phyloP scores from a whole-genome alignment of 2,888 invertebrate genomes.

The Tenthredo scrophulariae region DNA sequence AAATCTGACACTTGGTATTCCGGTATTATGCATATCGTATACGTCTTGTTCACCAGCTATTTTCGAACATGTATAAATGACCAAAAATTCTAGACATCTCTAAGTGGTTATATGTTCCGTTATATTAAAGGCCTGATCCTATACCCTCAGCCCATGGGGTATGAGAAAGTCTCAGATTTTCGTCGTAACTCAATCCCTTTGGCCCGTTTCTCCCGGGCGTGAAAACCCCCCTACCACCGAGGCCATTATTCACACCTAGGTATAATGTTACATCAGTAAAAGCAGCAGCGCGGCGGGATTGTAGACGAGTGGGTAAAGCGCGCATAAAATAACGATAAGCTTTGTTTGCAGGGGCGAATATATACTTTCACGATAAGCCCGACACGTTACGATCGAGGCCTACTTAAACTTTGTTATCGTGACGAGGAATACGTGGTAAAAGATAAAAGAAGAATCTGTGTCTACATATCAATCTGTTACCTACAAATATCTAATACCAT shows the following conservation, averaged over 20 bases:
- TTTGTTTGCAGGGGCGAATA: constrained; percentile 16
- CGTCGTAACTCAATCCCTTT: neutral
- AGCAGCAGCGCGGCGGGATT: neutral
- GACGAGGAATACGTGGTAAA: constrained; percentile 20
- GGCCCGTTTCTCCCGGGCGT: neutral
- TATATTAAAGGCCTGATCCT: neutral
- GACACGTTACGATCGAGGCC: neutral
- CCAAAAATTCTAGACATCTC: neutral
- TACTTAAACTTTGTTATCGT: constrained; percentile 27
- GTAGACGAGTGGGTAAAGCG: constrained; percentile 30
- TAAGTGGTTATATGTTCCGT: neutral
- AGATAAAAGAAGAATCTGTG: neutral
- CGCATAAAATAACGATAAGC: constrained; percentile 37
- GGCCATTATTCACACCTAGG: neutral
- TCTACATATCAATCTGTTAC: neutral
- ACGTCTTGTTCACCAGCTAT: neutral
- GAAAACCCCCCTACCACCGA: neutral
- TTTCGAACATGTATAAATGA: neutral
- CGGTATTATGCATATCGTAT: neutral
- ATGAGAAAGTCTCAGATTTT: neutral
- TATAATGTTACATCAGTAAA: constrained; percentile 5
- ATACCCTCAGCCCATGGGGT: neutral
- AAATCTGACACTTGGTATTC: too few species aligned
- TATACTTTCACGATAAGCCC: constrained; percentile 9
- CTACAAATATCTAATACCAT: neutral